phyloP scores from a whole-genome alignment of 2,113 vertebrate genomes.

The Rostratula benghalensis region DNA sequence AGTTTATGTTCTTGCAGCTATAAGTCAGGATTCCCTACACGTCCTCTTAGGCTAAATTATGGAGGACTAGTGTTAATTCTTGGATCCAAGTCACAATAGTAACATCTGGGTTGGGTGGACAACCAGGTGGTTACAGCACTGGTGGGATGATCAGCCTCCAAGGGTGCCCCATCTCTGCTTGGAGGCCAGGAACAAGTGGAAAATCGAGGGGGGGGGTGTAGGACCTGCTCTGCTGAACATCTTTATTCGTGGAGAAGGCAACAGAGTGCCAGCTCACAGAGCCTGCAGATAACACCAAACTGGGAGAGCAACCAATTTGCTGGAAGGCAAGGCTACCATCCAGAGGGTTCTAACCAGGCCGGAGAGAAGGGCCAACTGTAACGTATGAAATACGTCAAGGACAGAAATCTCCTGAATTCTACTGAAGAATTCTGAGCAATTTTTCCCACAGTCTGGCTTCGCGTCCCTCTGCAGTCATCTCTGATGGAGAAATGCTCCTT shows the following conservation, averaged over 20 bases:
- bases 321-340: background rate
- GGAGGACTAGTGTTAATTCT: background rate
- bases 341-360: background rate
- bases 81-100: background rate
- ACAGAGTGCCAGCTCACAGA: rapidly evolving
- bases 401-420: background rate
- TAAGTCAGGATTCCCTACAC: background rate
- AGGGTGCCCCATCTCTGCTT: background rate
- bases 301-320: background rate
- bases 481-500: background rate
- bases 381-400: background rate
- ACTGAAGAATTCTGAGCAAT: background rate
- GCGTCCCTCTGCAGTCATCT: background rate
- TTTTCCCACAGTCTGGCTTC: background rate
- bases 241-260: background rate
- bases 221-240: background rate
- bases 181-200: rapidly evolving
- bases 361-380: background rate
- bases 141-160: background rate
- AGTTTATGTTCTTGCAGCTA: background rate
- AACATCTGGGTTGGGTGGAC: background rate
- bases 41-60: background rate
- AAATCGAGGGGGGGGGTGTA: rapidly evolving
- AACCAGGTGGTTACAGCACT: background rate
- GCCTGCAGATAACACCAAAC: background rate